phyloP scores from a whole-genome alignment of 2,888 invertebrate species.

The Thymelicus lineola region DNA sequence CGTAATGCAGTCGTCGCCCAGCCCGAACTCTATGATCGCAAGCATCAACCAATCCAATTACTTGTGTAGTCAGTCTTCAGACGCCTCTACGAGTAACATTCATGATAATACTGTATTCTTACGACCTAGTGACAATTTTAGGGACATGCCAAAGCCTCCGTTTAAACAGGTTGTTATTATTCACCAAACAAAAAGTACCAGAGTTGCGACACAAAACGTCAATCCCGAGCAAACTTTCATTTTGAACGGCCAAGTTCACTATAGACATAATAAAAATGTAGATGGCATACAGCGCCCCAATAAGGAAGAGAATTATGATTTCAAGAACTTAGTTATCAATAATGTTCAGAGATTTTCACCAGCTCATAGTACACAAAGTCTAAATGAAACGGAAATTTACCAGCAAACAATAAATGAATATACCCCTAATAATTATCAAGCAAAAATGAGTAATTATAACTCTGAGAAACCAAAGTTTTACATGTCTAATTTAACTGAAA shows the following conservation, averaged over 20 bases:
- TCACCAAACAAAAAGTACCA: slow-evolving; percentile 52
- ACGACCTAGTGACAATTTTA: slow-evolving; percentile 53
- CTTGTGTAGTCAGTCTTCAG: slow-evolving; percentile 67
- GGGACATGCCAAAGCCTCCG: slow-evolving; percentile 50
- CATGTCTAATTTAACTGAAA: slow-evolving; percentile 52
- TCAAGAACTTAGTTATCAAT: slow-evolving; percentile 64
- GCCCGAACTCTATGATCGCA: slow-evolving; percentile 77
- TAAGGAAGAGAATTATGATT: slow-evolving; percentile 61
- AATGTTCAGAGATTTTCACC: slow-evolving; percentile 53
- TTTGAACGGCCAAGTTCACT: slow-evolving; percentile 51
- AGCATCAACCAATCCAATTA: slow-evolving; percentile 80
- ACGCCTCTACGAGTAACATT: slow-evolving; percentile 44
- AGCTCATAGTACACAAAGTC: slow-evolving; percentile 50
- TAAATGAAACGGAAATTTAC: slow-evolving; percentile 47
- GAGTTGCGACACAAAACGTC: slow-evolving; percentile 40
- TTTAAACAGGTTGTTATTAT: slow-evolving; percentile 69
- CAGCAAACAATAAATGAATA: slow-evolving; percentile 42
- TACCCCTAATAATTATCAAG: slow-evolving; percentile 16
- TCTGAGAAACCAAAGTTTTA: slow-evolving; percentile 59
- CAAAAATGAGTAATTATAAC: slow-evolving; percentile 52
- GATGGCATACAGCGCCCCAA: slow-evolving; percentile 36
- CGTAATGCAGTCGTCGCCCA: slow-evolving; percentile 74
- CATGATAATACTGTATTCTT: slow-evolving; percentile 52
- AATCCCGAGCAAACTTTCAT: slow-evolving; percentile 46
- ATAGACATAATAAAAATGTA: slow-evolving; percentile 41